Evolutionary conservation across 2,797 vertebrate genomes (phyloP), one percentile per base, ranked within the genome.

Genomic region (Mus minutoides): DNA sequence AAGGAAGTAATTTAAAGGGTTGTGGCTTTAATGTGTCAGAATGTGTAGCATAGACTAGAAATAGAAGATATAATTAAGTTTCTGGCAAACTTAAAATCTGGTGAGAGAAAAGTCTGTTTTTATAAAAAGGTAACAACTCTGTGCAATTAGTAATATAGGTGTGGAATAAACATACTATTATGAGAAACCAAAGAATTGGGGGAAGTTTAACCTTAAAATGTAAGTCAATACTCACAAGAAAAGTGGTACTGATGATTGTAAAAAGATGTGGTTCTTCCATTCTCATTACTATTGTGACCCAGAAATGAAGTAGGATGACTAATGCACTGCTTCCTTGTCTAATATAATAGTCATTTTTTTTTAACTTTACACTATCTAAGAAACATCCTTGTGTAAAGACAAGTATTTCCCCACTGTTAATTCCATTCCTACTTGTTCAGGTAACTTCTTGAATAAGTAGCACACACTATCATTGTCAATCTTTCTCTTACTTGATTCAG

Each of bases 1-100:
- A 78, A 22, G 12, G 14, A 76, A 84, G 67, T 87, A 71, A 80
- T 91, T 91, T 95, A 64, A 89, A 69, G 90, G 34, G 67, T 58
- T 67, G 60, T 85, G 34, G 9, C 9, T 62, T 92, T 75, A 29
- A 31, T 76, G 37, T 56, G 2, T 4, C 31, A 92, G 31, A 90
- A 87, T 90, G 67, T 92, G 11, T 85, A 54, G 76, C 13, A 62
- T 29, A 2, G 19, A 34, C 73, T 92, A 3, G 7, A 90, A 93
- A 94, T 75, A 84, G 75, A 92, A 95, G 1, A 64, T 64, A 11
- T 14, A 43, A 60, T 73, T 67, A 56, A 43, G 2, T 83, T 95
- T 92, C 11, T 21, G 78, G 49, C 14, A 92, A 91, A 84, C 1
- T 22, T 76, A 24, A 22, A 87, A 89, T 34, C 19, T 71, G 52